These are phyloP conservation scores for Neodiprion virginianus DNA, from an alignment of 1,140 invertebrate species.

Conservation along the genomic window DNA sequence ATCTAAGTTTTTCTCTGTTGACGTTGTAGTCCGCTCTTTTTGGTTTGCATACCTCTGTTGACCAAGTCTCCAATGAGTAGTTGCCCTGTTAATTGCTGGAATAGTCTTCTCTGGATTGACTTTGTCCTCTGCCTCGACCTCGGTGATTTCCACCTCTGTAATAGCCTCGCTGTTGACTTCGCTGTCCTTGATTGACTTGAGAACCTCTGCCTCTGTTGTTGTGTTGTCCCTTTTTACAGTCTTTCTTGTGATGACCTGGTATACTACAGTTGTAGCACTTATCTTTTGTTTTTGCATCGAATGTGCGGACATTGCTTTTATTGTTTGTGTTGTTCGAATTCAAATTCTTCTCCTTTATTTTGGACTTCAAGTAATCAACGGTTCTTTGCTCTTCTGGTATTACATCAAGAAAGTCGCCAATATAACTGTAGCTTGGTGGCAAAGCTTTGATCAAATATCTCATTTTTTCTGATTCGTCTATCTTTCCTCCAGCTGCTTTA, in stretches of 20 bases:
- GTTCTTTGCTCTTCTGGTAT: constrained; percentile 46
- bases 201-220: background rate
- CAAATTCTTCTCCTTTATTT: constrained; percentile 50
- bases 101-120: no score
- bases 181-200: background rate
- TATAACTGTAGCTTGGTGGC: constrained; percentile 19
- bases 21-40: no score
- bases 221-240: constrained; percentile 20
- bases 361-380: constrained; percentile 48
- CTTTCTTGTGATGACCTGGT: constrained; percentile 20
- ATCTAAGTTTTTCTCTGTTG: no score
- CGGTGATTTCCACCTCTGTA: no score
- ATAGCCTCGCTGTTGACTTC: background rate
- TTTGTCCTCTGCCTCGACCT: no score
- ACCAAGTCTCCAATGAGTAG: no score
- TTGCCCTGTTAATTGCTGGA: no score
- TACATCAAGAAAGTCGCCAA: constrained; percentile 22
- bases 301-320: constrained; percentile 36
- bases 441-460: constrained; percentile 42
- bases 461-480: constrained; percentile 42
- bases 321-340: constrained; percentile 38
- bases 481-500: constrained; percentile 37
- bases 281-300: background rate
- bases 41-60: no score
- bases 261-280: no score